Percentiles rank a stretch among this genome's conserved stretches.
These are phyloP conservation scores for Trisateles emortualis DNA, from an alignment of 2,888 invertebrate genomes.

Conservation along the genomic window DNA sequence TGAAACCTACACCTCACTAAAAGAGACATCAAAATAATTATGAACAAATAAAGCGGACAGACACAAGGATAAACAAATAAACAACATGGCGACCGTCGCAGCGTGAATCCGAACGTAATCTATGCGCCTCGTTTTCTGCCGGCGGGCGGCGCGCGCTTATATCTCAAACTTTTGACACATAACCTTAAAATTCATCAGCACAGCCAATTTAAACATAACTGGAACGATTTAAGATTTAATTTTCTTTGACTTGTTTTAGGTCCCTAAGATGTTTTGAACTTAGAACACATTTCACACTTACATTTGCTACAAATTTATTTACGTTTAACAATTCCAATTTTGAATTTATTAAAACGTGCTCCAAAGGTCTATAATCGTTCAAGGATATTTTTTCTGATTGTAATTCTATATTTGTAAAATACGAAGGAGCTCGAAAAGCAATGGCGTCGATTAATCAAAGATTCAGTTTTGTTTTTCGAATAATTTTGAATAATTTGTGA, in stretches of 20 bases:
- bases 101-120: constrained; percentile 76
- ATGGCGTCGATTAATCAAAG: constrained; percentile 72
- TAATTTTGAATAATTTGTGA: constrained; percentile 80
- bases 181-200: constrained; percentile 54
- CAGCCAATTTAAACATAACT: constrained; percentile 34
- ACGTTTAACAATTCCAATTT: constrained; percentile 27
- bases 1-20: constrained; percentile 38
- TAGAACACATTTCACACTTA: constrained; percentile 57
- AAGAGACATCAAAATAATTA: constrained; percentile 56
- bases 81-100: constrained; percentile 70
- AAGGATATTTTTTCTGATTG: constrained; percentile 7
- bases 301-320: constrained; percentile 49
- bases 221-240: constrained; percentile 29
- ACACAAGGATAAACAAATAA: constrained; percentile 70
- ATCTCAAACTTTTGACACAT: constrained; percentile 70
- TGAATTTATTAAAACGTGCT: constrained; percentile 21
- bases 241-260: constrained; percentile 17
- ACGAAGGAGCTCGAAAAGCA: constrained; percentile 58
- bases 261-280: constrained; percentile 41
- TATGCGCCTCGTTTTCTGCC: constrained; percentile 70
- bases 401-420: constrained; percentile 43
- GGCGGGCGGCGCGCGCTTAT: constrained; percentile 65
- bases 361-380: constrained; percentile 40
- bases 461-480: constrained; percentile 66
- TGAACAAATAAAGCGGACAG: constrained; percentile 52